phyloP scores from a whole-genome alignment of 2,113 vertebrate species.

The Tenrec ecaudatus region DNA sequence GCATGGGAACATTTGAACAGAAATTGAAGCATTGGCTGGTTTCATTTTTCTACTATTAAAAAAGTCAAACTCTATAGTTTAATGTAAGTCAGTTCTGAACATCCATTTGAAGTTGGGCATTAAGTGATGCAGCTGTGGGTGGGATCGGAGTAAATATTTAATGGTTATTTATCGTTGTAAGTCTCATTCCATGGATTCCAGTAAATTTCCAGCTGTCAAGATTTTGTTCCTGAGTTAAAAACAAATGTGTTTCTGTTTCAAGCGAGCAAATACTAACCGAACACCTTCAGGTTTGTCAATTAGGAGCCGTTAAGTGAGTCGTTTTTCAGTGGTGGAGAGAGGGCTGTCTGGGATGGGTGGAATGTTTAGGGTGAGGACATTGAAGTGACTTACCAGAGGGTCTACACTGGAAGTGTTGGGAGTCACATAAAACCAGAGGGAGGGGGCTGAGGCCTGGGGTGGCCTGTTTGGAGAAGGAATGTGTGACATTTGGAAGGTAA shows the following conservation, averaged over 20 bases:
- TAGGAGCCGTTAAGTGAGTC: conserved; percentile 40
- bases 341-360: neutral
- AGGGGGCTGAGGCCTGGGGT: neutral
- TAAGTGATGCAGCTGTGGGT: conserved; percentile 13
- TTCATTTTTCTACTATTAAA: neutral
- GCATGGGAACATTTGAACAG: neutral
- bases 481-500: neutral
- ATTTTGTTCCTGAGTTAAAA: conserved; percentile 53
- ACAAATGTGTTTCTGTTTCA: conserved; percentile 44
- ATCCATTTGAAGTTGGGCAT: conserved; percentile 26
- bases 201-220: conserved; percentile 69
- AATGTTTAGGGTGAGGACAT: neutral
- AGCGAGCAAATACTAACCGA: conserved; percentile 24
- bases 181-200: conserved; percentile 39
- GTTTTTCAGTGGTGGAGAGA: neutral
- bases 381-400: neutral
- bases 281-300: conserved; percentile 29
- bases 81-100: neutral
- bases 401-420: neutral
- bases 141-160: conserved; percentile 12
- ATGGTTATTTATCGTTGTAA: conserved; percentile 51
- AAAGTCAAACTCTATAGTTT: conserved; percentile 18
- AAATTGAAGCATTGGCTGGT: neutral
- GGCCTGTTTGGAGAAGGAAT: neutral
- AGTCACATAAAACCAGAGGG: neutral